Evolutionary conservation across 2,797 vertebrate species (phyloP).

Genomic region (Thripadectes ignobilis): DNA sequence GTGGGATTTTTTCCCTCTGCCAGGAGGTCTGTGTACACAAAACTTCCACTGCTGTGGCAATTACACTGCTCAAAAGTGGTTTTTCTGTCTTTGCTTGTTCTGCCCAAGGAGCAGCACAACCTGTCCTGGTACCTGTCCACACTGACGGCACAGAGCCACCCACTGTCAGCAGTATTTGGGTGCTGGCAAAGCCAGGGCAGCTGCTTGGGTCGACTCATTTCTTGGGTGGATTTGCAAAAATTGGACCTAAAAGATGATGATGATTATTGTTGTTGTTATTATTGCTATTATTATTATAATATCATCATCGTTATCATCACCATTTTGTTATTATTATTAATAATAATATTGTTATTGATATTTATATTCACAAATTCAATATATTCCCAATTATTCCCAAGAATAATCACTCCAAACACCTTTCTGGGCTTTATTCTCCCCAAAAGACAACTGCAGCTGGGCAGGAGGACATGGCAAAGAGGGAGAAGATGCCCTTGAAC

Average conservation of each 20-base stretch:
- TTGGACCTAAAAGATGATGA: neutral
- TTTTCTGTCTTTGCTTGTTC: neutral
- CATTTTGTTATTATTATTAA: neutral
- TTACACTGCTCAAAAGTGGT: rapidly evolving
- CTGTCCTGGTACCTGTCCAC: neutral
- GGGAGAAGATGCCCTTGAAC: neutral
- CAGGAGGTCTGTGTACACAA: neutral
- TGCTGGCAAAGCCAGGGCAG: neutral
- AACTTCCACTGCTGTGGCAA: neutral
- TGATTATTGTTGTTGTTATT: neutral
- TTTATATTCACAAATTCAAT: neutral
- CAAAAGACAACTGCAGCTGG: neutral
- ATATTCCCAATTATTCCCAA: neutral
- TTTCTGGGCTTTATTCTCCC: neutral
- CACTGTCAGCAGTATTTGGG: neutral
- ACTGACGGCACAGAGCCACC: rapidly evolving
- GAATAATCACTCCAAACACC: neutral
- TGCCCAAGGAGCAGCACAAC: neutral
- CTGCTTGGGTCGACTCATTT: neutral
- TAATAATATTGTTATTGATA: too few relatives aligned
- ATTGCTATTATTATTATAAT: neutral
- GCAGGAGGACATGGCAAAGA: neutral
- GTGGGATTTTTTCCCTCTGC: neutral
- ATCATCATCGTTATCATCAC: neutral
- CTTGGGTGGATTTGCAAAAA: neutral